Evolutionary conservation across 2,113 vertebrate genomes (phyloP).

Genomic region (Eretmochelys imbricata): DNA sequence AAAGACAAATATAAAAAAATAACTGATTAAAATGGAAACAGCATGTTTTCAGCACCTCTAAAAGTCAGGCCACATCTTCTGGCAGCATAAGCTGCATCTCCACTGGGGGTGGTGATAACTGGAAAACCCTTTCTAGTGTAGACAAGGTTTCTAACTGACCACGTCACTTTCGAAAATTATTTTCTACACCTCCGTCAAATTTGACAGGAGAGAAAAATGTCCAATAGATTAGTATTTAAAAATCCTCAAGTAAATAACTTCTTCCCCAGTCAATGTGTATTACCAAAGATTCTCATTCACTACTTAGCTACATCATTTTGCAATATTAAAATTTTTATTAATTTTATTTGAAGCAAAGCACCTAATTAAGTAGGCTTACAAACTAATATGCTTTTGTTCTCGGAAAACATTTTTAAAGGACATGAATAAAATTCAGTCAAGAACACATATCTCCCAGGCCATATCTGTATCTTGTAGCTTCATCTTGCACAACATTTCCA

Average conservation of each 20-base stretch:
- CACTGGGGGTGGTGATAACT: not conserved
- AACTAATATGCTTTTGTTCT: not conserved
- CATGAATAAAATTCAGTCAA: not conserved
- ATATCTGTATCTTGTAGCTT: not conserved
- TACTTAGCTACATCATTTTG: not conserved
- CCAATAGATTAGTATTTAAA: not conserved
- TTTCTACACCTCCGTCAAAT: not conserved
- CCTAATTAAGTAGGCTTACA: not conserved
- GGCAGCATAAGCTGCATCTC: not conserved
- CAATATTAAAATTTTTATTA: not conserved
- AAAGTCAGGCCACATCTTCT: not conserved
- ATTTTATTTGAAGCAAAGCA: not conserved
- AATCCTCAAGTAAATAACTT: not conserved
- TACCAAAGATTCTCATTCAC: not conserved
- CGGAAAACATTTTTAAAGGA: not conserved
- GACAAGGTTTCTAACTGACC: not conserved
- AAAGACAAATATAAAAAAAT: not conserved
- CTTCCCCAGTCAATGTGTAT: not conserved
- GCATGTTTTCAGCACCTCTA: not conserved
- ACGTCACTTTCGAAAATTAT: not conserved
- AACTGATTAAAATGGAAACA: not conserved
- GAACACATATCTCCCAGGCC: not conserved
- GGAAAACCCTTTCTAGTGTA: not conserved
- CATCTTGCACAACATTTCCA: not conserved
- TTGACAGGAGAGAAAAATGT: not conserved